Percentiles rank a stretch among this genome's conserved stretches.
These are phyloP conservation scores for Nasonia vitripennis DNA, from an alignment of 1,140 invertebrate species.

Conservation along the genomic window DNA sequence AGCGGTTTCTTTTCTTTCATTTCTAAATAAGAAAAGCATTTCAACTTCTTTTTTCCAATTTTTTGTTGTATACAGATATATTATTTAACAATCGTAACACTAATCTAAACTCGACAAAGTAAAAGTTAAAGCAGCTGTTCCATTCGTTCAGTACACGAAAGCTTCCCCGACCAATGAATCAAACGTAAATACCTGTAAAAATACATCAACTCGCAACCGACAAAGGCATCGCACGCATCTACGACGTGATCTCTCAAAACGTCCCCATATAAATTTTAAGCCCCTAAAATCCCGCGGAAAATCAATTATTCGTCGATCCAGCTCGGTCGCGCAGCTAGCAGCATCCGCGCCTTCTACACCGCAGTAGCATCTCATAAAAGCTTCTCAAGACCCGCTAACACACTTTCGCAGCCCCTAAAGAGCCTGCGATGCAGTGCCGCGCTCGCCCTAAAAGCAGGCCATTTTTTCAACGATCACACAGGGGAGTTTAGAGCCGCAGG, in stretches of 20 bases:
- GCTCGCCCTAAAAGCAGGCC: background rate
- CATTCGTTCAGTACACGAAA: too few species aligned
- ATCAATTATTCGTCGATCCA: constrained; percentile 39
- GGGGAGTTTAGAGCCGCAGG: background rate
- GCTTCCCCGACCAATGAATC: too few species aligned
- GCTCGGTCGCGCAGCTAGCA: background rate
- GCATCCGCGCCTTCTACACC: background rate
- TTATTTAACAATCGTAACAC: too few species aligned
- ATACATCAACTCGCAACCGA: too few species aligned
- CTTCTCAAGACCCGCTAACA: constrained; percentile 14
- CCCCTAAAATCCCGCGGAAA: background rate
- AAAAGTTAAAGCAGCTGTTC: too few species aligned
- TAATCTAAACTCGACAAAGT: too few species aligned
- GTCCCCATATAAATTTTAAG: background rate
- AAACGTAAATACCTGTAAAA: too few species aligned
- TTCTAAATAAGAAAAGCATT: too few species aligned
- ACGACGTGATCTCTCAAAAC: background rate
- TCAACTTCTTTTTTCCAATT: too few species aligned
- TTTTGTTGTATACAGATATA: too few species aligned
- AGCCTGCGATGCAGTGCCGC: background rate
- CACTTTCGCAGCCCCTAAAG: constrained; percentile 15
- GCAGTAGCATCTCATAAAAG: constrained; percentile 22
- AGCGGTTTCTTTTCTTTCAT: too few species aligned
- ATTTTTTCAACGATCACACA: constrained; percentile 25
- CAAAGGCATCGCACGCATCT: too few species aligned